Evolutionary conservation across 1,140 invertebrate genomes (phyloP).

Genomic region (Tyrophagus putrescentiae): DNA sequence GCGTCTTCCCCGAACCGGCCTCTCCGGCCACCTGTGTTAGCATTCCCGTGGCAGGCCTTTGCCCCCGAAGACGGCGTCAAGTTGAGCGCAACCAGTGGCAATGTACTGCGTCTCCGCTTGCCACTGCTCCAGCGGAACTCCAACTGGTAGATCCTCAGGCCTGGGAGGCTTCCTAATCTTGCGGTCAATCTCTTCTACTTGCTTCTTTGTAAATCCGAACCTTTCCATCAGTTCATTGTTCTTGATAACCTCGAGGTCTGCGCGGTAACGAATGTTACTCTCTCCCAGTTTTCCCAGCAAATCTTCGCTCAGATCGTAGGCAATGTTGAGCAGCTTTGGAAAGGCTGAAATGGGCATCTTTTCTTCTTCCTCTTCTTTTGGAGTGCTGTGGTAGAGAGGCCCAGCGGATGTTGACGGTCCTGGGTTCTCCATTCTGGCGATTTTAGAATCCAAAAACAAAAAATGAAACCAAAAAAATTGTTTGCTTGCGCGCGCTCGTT

Average conservation of each 20-base stretch:
- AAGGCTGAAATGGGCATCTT: no score
- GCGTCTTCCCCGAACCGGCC: slow-evolving; percentile 61
- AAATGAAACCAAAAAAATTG: neutral
- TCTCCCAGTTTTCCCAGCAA: neutral
- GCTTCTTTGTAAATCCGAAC: neutral
- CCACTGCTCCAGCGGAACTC: neutral
- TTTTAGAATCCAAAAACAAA: neutral
- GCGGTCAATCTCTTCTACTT: slow-evolving; percentile 2
- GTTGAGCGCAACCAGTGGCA: slow-evolving; percentile 44
- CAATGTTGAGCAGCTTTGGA: no score
- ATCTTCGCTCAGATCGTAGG: neutral
- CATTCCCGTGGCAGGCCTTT: slow-evolving; percentile 45
- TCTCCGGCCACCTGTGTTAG: slow-evolving; percentile 58
- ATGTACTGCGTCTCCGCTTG: slow-evolving; percentile 31
- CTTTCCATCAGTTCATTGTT: neutral
- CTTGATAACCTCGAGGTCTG: neutral
- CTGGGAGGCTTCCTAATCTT: neutral
- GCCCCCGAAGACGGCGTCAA: slow-evolving; percentile 49
- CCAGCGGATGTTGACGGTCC: no score
- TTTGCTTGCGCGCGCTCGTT: neutral
- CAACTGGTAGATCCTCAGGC: neutral
- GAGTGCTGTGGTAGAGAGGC: no score
- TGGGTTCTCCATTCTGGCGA: neutral
- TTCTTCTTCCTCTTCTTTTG: no score
- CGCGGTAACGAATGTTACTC: neutral